Percentiles rank a stretch among this genome's conserved stretches.
phyloP scores from a whole-genome alignment of 2,888 invertebrate species.

The Xylota segnis region DNA sequence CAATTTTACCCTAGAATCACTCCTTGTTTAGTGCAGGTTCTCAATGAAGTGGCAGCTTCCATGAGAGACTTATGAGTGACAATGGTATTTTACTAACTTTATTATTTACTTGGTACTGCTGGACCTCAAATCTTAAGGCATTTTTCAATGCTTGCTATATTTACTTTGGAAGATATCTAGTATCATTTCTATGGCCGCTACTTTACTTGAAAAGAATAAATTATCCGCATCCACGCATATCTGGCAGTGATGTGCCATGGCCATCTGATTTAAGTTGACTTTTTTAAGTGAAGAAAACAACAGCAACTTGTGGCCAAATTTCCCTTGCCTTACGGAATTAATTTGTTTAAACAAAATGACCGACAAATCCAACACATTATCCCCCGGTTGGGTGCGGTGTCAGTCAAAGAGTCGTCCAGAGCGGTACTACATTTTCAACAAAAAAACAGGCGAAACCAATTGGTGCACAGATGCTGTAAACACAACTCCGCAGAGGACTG shows the following conservation, averaged over 20 bases:
- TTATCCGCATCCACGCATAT: neutral
- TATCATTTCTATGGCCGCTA: neutral
- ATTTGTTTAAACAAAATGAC: slow-evolving; percentile 27
- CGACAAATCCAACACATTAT: neutral
- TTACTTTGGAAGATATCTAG: too few relatives aligned
- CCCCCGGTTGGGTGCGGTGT: slow-evolving; percentile 75
- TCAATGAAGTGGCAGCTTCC: too few relatives aligned
- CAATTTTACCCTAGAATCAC: too few relatives aligned
- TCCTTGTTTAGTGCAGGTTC: too few relatives aligned
- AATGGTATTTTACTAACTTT: too few relatives aligned
- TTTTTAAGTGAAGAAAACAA: neutral
- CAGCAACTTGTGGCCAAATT: neutral
- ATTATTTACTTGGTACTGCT: too few relatives aligned
- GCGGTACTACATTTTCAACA: slow-evolving; percentile 78
- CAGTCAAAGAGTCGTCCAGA: slow-evolving; percentile 75
- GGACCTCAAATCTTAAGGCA: too few relatives aligned
- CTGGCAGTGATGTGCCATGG: neutral
- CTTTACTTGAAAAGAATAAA: neutral
- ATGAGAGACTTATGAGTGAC: too few relatives aligned
- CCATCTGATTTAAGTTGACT: neutral
- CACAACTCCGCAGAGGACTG: slow-evolving; percentile 52
- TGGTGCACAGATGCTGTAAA: slow-evolving; percentile 65
- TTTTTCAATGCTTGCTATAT: too few relatives aligned
- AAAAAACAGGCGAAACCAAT: slow-evolving; percentile 77
- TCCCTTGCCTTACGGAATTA: neutral